Evolutionary conservation across 1,140 invertebrate genomes (phyloP), one percentile per base, ranked within the genome.

Genomic region (Hylaeus volcanicus): DNA sequence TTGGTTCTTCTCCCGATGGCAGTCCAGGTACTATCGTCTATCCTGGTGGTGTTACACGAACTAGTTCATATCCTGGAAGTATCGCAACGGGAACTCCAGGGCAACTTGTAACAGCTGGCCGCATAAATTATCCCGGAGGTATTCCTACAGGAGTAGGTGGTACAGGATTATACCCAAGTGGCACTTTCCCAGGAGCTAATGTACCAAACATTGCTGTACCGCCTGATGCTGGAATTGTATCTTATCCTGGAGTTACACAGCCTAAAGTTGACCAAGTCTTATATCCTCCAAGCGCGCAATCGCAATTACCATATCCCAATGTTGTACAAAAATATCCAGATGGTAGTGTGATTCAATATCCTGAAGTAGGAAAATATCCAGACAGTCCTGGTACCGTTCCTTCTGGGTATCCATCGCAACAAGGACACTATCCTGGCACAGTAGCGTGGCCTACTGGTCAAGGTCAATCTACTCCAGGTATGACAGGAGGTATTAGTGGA

Each of bases 351-450:
- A 45, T 56, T 64, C 51, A 56, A 15, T 12, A 15, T 15, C 56
- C 72, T 51, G 72, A 64, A 41, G 43, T 11, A 48, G n/a, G 26
- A 51, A 58, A 69, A 51, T 77, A 69, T 51, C 65, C 65, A 0
- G n/a, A 51, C 1, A 55, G 6, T 43, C 11, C 14, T 51, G 39
- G n/a, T n/a, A 5, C 45, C 43, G 6, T 51, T 61, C 66, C 73
- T 1, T 15, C 45, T 11, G 51, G 11, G 1, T 73, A 74, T 51
- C 5, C 41, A 56, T 1, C 39, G 11, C 61, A 61, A 48, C 56
- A 74, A 69, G 73, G 43, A 37, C 82, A 82, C 56, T 77, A 84
- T n/a, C 72, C 77, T 64, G 39, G 48, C 53, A 41, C 12, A 55
- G 39, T 48, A 65, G 43, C 56, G 26, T 83, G 76, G 43, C 61